Base-by-base conservation (phyloP, 2,797 vertebrate genomes). In the Masticophis lateralis region DNA sequence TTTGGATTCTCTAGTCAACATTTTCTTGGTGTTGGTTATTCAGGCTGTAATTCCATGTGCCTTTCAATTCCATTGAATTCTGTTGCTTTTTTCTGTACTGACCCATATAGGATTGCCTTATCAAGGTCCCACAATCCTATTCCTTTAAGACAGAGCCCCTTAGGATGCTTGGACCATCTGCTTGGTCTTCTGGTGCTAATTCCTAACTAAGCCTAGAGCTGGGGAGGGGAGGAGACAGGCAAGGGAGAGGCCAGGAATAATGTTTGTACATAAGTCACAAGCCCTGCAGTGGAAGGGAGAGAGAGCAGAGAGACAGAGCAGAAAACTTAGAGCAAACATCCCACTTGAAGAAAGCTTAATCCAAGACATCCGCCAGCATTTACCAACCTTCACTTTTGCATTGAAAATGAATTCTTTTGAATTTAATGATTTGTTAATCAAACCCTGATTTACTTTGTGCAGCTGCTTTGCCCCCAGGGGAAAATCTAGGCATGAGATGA, bases 351-450 rank as follows among this genome's bases (percentile, higher is more conserved):
- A 27, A 37, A 89, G 60, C 88, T 94, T 87, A 90, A 69, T 4
- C 88, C 47, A 57, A 90, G 47, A 28, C 74, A 60, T 37, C 53
- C 53, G 27, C 27, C 69, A 57, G 43, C 47, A 16, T 55, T 27
- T 60, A 61, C 25, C 93, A 91, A 91, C 14, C 89, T 89, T 37
- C 37, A 37, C 37, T n/a, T 94, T 92, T 91, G 66, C 83, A 83
- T 79, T 92, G 90, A 63, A 92, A 92, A 92, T 88, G 88, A 89
- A 92, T 94, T 90, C 74, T 43, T 55, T 59, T 18, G 59, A 87
- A 86, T 87, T 61, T 86, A 86, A 91, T 91, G 66, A 92, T 94
- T 92, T 66, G 51, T 37, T 57, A 91, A 92, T 91, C 51, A 92
- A 91, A 92, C 61, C 66, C 66, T 28, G 37, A 57, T 90, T 66